Evolutionary conservation across 2,888 invertebrate species (phyloP), one percentile per base, ranked within the genome.

Genomic region (Drosophila eohydei): DNA sequence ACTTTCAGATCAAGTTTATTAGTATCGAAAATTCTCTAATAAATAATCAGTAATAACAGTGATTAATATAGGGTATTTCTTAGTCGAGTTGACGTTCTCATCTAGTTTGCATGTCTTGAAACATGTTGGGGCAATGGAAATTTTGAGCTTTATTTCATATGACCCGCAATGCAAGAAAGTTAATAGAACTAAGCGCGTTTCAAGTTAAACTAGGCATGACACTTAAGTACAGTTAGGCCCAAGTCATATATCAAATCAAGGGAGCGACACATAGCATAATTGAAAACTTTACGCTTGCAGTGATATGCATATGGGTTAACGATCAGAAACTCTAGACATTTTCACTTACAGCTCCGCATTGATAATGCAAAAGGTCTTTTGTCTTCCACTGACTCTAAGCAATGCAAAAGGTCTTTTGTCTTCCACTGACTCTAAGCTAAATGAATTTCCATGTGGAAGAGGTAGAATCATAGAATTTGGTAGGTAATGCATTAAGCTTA

Each of bases 171-270:
- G 51, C 61, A 66, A 40, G 70, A 75, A 75, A 78, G 66, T 70
- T 64, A 79, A 63, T 48, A 75, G 71, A 75, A 80, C 60, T 63
- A 30, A 54, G 57, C 70, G 55, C 48, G 59, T 54, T 60, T 63
- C 59, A 50, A 34, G 76, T 75, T 78, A 55, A 78, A 78, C 75
- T 71, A 80, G 61, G 63, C 77, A 70, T 78, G 80, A 78, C 80
- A 51, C 16, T 26, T n/a, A 43, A 51, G 16, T 41, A 61, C 70
- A 26, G 70, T 70, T 71, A 61, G 46, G 14, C n/a, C 51, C 44
- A 26, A 21, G 34, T 36, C 46, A 41, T 55, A 66, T 44, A 36
- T 66, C 66, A 55, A 11, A 50, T 4, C 12, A 16, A 12, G 3
- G 3, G 38, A 36, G 40, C 38, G 56, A 56, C 67, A 67, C 68